Base-by-base conservation (phyloP, 2,888 invertebrate species). In the Hesperia comma region DNA sequence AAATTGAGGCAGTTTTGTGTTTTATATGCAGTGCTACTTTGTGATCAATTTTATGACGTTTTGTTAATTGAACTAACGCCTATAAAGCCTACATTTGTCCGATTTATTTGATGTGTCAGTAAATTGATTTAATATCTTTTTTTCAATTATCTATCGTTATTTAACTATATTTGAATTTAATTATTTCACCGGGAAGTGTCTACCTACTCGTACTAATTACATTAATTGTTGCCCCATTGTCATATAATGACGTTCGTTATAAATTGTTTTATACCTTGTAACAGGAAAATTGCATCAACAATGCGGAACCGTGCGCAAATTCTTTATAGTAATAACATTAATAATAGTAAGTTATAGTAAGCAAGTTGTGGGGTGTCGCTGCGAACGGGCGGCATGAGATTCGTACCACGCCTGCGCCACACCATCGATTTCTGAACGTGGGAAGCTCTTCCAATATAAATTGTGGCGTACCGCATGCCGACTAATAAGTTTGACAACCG, bases 381-480 rank as follows among this genome's bases (percentile, higher is more conserved):
- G 72, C 70, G 71, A 61, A 71, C 72, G 74, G 73, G 73, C 69
- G 66, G 69, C 68, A 68, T 63, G 70, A 61, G 54, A n/a, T n/a
- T n/a, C 68, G 61, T n/a, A 79, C 53, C 75, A 78, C 88, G 89
- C 89, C 81, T 82, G 89, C 87, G 87, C 81, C 74, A 70, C 76
- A 70, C 68, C 68, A 84, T 83, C 82, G 86, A 89, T 90, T 84
- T 80, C 77, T 82, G 78, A 84, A 83, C 80, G 79, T 77, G 76
- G 75, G 73, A 81, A 78, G 77, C 78, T 79, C 83, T 82, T 77
- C 74, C 77, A 74, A 81, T 81, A 80, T 77, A 19, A 19, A 10
- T 49, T 49, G 19, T 49, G 12, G 17, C 46, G 43, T 46, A 7
- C 37, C 37, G 10, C 12, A 37, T 37, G 12, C 10, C 15, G 7